Percentiles rank a stretch among this genome's conserved stretches.
phyloP scores from a whole-genome alignment of 2,888 invertebrate species.

The Chrysina gloriosa region DNA sequence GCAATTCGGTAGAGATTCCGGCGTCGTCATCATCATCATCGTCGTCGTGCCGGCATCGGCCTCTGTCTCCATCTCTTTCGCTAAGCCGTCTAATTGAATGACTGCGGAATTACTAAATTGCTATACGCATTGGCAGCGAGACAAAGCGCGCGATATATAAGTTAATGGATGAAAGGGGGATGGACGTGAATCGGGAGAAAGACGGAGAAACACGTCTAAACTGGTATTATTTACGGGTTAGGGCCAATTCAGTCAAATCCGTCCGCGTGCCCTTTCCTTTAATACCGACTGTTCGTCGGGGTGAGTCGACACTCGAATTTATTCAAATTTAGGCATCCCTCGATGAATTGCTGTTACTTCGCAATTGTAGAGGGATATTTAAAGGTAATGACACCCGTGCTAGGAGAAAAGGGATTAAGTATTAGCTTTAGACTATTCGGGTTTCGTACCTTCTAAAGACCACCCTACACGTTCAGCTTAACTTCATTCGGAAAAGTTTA shows the following conservation, averaged over 20 bases:
- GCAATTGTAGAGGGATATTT: neutral
- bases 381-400: neutral
- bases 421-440: too few species aligned
- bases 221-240: constrained; percentile 38
- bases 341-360: neutral
- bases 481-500: too few species aligned
- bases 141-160: neutral
- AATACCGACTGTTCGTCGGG: constrained; percentile 5
- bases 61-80: constrained; percentile 13
- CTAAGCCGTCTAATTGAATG: constrained; percentile 36
- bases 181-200: neutral
- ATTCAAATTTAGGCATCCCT: neutral
- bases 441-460: too few species aligned
- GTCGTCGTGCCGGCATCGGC: neutral
- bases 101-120: constrained; percentile 37
- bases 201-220: neutral
- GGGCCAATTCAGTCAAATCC: constrained; percentile 20
- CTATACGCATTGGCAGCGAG: constrained; percentile 26
- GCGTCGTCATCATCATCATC: neutral
- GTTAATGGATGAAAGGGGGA: neutral
- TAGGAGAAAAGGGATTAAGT: neutral
- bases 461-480: too few species aligned
- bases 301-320: constrained; percentile 17
- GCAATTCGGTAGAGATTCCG: neutral
- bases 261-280: constrained; percentile 8